Evolutionary conservation across 2,888 invertebrate species (phyloP), one percentile per base, ranked within the genome.

Genomic region (Mythimna loreyi): DNA sequence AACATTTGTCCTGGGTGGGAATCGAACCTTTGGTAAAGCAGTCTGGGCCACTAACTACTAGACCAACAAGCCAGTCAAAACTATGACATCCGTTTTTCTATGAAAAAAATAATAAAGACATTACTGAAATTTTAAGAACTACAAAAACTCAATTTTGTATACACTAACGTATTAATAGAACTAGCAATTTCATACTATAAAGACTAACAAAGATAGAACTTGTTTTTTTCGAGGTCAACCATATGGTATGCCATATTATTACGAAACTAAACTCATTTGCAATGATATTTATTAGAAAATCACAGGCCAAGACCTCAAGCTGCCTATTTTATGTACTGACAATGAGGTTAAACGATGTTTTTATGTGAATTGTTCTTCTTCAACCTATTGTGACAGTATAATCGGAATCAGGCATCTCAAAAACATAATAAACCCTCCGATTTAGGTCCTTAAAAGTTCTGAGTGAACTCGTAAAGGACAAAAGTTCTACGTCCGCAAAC

Each of bases 301-400:
- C 58, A 40, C 16, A 19, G 40, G 3, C 40, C 16, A 61, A 64
- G 43, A 43, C 59, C 68, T 76, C 33, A 64, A 50, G 21, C 45
- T 50, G 49, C n/a, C 21, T 25, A 68, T 53, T 68, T 75, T 76
- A 80, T 45, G n/a, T 6, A 50, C 60, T 28, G 21, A 45, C 23
- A 53, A 63, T 23, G 13, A 66, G 40, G 11, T n/a, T 28, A 36
- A 52, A 16, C 30, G 25, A 56, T 33, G 40, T 36, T 75, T 65
- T 52, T 61, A 57, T 59, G 47, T 28, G 19, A 67, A 63, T 52
- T 56, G 33, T 63, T 52, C 36, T 61, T 53, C 36, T 23, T 21
- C 25, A 25, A 47, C 36, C n/a, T 47, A 23, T 55, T 30, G 21
- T 33, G 33, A 50, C 36, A 40, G 7, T 55, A 5, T 45, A 45